Percentiles rank a stretch among this genome's conserved stretches.
Conservation (phyloP, 2,797 vertebrate species). For the Rhinella marina region DNA sequence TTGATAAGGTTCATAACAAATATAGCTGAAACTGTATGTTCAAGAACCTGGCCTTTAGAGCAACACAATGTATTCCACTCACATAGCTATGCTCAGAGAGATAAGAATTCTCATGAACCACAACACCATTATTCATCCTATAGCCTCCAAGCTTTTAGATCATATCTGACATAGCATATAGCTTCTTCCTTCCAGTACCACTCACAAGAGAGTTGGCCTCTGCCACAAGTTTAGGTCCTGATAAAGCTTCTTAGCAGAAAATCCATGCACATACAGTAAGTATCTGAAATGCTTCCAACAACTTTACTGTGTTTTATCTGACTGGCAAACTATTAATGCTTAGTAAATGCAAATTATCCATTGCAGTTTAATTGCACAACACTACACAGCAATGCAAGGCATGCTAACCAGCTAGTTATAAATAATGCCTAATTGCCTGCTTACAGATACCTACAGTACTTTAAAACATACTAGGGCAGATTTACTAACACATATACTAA, state of each 20-base stretch:
- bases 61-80: conserved; percentile 1
- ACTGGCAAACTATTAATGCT: neutral
- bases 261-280: conserved; percentile 43
- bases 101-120: conserved; percentile 42
- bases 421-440: neutral
- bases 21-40: neutral
- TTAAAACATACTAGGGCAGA: neutral
- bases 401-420: neutral
- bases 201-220: conserved; percentile 43
- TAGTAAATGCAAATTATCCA: conserved; percentile 22
- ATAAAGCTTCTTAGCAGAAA: conserved; percentile 55
- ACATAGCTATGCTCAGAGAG: conserved; percentile 35
- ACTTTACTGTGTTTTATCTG: conserved; percentile 16
- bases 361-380: neutral
- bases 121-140: conserved; percentile 52
- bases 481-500: too few relatives aligned
- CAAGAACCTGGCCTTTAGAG: neutral
- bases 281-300: conserved; percentile 31
- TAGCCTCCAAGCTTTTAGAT: conserved; percentile 45
- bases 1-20: neutral
- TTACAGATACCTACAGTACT: neutral
- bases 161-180: conserved; percentile 32
- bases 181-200: conserved; percentile 3
- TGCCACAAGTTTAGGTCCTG: conserved; percentile 36
- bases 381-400: neutral